phyloP scores from a whole-genome alignment of 1,140 invertebrate genomes.

The Diploscapter pachys region DNA sequence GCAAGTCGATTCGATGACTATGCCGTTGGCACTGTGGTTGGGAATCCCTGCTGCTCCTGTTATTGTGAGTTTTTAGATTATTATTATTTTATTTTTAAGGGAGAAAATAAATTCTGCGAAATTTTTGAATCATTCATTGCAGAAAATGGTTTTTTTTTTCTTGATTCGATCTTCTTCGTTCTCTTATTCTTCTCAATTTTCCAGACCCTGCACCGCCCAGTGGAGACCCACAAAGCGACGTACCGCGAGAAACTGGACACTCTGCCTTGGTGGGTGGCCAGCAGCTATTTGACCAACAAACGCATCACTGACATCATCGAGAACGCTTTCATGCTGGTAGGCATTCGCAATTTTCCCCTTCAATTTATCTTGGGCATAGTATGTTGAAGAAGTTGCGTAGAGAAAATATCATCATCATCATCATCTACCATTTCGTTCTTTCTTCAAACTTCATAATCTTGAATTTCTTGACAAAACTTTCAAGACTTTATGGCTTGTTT shows the following conservation, averaged over 20 bases:
- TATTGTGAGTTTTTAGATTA: slow-evolving; percentile 74
- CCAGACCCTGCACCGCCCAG: slow-evolving; percentile 42
- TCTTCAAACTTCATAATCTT: background rate
- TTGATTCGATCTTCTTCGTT: background rate
- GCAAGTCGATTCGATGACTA: slow-evolving; percentile 78
- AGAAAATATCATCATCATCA: no score
- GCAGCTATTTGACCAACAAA: slow-evolving; percentile 39
- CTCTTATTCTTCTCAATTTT: slow-evolving; percentile 4
- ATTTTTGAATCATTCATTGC: no score
- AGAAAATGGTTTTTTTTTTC: no score
- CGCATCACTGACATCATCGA: slow-evolving; percentile 39
- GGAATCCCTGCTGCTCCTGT: slow-evolving; percentile 84
- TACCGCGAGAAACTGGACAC: slow-evolving; percentile 42
- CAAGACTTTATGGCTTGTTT: background rate
- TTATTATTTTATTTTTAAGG: background rate
- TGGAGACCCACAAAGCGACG: slow-evolving; percentile 37
- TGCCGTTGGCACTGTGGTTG: slow-evolving; percentile 81
- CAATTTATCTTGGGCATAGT: background rate
- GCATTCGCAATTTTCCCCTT: background rate
- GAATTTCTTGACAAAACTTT: background rate
- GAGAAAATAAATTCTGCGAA: no score
- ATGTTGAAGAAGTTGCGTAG: no score
- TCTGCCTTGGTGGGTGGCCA: slow-evolving; percentile 43
- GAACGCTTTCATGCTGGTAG: slow-evolving; percentile 38
- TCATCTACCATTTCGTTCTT: no score